phyloP scores from a whole-genome alignment of 2,113 vertebrate species.

The Coracopsis vasa region DNA sequence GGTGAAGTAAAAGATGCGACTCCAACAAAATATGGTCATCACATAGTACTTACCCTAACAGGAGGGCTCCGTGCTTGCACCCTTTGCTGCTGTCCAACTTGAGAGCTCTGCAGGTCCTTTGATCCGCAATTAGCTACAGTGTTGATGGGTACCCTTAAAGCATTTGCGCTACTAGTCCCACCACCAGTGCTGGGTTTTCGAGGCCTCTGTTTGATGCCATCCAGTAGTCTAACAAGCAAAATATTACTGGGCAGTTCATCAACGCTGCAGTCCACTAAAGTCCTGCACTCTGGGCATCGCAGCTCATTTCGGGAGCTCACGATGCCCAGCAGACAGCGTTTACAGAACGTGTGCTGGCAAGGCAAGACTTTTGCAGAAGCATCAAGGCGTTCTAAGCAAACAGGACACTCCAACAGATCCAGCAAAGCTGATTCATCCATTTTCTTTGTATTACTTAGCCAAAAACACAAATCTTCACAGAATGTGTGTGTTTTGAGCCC shows the following conservation, averaged over 20 bases:
- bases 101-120: constrained; percentile 80
- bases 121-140: constrained; percentile 67
- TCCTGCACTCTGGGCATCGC: constrained; percentile 95
- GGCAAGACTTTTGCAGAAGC: constrained; percentile 95
- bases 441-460: constrained; percentile 52
- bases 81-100: constrained; percentile 84
- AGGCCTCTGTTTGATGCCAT: constrained; percentile 97
- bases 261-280: constrained; percentile 89
- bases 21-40: neutral
- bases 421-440: constrained; percentile 97
- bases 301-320: constrained; percentile 93
- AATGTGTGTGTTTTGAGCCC: constrained; percentile 18
- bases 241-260: constrained; percentile 98
- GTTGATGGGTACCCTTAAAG: constrained; percentile 65
- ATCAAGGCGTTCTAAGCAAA: constrained; percentile 95
- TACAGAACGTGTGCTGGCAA: constrained; percentile 98
- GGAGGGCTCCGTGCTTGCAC: constrained; percentile 90
- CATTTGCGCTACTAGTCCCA: constrained; percentile 70
- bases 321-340: constrained; percentile 93
- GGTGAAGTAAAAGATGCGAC: neutral
- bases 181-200: constrained; percentile 75
- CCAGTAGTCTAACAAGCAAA: constrained; percentile 92
- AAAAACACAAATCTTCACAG: constrained; percentile 37
- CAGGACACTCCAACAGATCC: constrained; percentile 97
- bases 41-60: constrained; percentile 85